Evolutionary conservation across 1,140 invertebrate genomes (phyloP), one percentile per base, ranked within the genome.

Genomic region (Calosoma granatense): DNA sequence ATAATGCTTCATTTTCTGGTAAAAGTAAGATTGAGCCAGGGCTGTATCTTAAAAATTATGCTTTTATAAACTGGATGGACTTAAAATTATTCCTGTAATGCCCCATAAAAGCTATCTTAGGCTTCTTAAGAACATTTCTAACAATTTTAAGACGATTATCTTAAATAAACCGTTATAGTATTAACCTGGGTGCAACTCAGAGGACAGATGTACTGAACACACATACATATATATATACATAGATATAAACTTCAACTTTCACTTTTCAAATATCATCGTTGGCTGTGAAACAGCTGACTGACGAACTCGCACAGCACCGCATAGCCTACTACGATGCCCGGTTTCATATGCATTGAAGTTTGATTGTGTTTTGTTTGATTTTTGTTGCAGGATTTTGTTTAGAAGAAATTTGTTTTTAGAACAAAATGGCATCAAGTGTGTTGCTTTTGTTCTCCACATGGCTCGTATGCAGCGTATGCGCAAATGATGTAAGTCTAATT

Each of bases 401-500:
- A 9, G 26, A 36, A 36, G 26, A 36, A 9, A 9, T 36, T 9
- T 36, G n/a, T 56, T 56, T 56, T 56, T 51, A 56, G 58, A 52
- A 12, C 58, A 59, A 59, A 53, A 59, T 59, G 58, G 55, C 55
- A 54, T 53, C 30, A 22, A 53, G 53, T 54, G 22, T 39, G 52
- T 53, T 57, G 51, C 20, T 57, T 57, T 57, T 57, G 30, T 57
- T 57, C 9, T 51, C 59, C 22, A 60, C 57, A 20, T 61, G 60
- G 60, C 47, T 59, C 6, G 21, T 61, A 21, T 36, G 26, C n/a
- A 56, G 47, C 51, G 57, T 58, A n/a, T 61, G 52, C 55, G 60
- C 60, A 21, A 30, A 59, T 61, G 60, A 61, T 54, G 60, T 61
- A 61, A 61, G 60, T 61, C 41, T 56, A 56, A 6, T 36, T 36